Conservation (phyloP, 2,113 vertebrate genomes). For the Rhineura floridana region DNA sequence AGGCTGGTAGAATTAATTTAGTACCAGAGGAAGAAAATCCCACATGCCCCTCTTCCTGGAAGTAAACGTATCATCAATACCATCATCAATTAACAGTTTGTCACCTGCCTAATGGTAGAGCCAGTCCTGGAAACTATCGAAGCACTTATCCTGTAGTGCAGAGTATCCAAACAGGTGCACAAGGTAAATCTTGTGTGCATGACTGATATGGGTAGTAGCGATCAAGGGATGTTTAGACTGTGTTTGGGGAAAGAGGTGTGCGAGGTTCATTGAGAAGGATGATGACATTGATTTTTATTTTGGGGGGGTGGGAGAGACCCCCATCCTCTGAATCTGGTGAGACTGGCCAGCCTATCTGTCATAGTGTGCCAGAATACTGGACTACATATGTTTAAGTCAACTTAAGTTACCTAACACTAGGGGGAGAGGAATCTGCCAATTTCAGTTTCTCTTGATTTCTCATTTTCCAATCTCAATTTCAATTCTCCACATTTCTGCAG, state of each 20-base stretch:
- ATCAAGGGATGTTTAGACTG: background rate
- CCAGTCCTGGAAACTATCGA: too few relatives aligned
- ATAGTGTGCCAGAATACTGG: background rate
- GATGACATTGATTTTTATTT: background rate
- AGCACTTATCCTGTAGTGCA: background rate
- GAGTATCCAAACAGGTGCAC: background rate
- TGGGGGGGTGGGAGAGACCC: background rate
- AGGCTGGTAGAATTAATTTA: too few relatives aligned
- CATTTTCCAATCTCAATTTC: too few relatives aligned
- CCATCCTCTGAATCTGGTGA: background rate
- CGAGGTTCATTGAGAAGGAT: background rate
- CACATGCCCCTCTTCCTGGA: too few relatives aligned
- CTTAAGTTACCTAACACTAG: background rate
- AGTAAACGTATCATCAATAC: too few relatives aligned
- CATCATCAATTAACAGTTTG: too few relatives aligned
- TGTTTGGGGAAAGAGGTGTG: background rate
- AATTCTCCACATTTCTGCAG: too few relatives aligned
- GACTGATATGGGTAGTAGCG: background rate
- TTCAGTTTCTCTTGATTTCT: too few relatives aligned
- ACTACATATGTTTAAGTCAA: background rate
- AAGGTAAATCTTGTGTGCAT: too few relatives aligned
- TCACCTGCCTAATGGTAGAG: too few relatives aligned
- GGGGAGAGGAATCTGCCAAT: too few relatives aligned
- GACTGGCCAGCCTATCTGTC: background rate
- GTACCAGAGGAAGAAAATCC: too few relatives aligned